These are phyloP conservation scores for Gadopsis bispinosus DNA, from an alignment of 2,797 vertebrate species.

Conservation along the genomic window DNA sequence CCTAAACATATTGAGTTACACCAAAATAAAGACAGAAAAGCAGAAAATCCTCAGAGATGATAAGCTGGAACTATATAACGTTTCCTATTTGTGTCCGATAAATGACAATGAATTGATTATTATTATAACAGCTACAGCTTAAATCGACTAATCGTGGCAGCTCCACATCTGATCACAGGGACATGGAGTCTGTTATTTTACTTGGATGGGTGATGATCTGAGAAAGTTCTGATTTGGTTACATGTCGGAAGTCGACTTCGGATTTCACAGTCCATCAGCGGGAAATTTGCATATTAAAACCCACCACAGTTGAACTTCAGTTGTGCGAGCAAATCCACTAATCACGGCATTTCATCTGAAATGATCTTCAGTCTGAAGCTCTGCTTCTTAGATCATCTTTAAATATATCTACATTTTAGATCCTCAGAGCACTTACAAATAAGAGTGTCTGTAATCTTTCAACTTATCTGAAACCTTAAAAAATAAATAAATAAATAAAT, in stretches of 20 bases:
- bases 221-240: background rate
- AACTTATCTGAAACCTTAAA: background rate
- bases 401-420: background rate
- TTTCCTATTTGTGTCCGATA: no score
- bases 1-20: background rate
- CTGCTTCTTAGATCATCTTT: background rate
- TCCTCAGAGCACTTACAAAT: background rate
- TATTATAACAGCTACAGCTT: no score
- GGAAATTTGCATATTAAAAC: background rate
- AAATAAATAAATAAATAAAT: background rate
- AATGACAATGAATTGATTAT: background rate
- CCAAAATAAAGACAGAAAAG: background rate
- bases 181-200: background rate
- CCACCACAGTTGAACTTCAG: background rate
- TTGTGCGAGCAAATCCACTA: background rate
- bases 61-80: background rate
- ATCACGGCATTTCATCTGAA: background rate
- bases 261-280: background rate
- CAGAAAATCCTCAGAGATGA: background rate
- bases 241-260: background rate
- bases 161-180: background rate
- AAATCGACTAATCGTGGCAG: background rate
- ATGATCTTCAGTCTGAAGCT: background rate
- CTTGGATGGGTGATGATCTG: background rate
- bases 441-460: background rate